Evolutionary conservation across 2,113 vertebrate species (phyloP), one percentile per base, ranked within the genome.

Genomic region (Rhineura floridana): DNA sequence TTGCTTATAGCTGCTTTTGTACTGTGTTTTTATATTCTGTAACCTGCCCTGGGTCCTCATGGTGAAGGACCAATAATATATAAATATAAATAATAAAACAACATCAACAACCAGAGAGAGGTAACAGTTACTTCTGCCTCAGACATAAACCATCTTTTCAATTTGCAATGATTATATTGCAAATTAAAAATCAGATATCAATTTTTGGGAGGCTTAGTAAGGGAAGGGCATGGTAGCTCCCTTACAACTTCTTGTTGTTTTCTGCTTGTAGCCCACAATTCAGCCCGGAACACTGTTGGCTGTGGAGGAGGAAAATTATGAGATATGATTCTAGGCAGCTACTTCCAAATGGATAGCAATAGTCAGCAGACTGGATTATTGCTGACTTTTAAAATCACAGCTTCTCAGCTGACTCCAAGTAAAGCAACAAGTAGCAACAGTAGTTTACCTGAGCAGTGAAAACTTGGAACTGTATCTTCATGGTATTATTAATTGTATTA

Each of bases 281-380:
- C 93, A 92, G 85, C 91, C 93, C n/a, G 94, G 85, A 42, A 84
- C 30, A 70, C 88, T 81, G 88, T 77, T 91, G 48, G 89, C 50
- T 36, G 5, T 50, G 44, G 10, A 44, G 42, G 39, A 75, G 23
- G 25, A 48, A 76, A 46, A 46, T 76, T 21, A 46, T 75, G 23
- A 44, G n/a, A n/a, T n/a, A n/a, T n/a, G 73, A 46, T 11, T 44
- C 72, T 44, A 19, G 42, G 17, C 19, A 39, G 15, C 4, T 73
- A 21, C 15, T 21, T 73, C n/a, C 39, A 36, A 65, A 5, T 73
- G 36, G 36, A 44, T 15, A 48, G 42, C 42, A 76, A 25, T 42
- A 76, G 44, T 46, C 25, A 48, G 23, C 9, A 48, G 73, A 9
- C 44, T 46, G 25, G 42, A 3, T 25, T 76, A 17, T 19, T 42